A percentile compares a stretch with the other conserved stretches of the same genome.
These are phyloP conservation scores for Petrocephalus sullivani DNA, from an alignment of 2,797 vertebrate species.

Conservation along the genomic window DNA sequence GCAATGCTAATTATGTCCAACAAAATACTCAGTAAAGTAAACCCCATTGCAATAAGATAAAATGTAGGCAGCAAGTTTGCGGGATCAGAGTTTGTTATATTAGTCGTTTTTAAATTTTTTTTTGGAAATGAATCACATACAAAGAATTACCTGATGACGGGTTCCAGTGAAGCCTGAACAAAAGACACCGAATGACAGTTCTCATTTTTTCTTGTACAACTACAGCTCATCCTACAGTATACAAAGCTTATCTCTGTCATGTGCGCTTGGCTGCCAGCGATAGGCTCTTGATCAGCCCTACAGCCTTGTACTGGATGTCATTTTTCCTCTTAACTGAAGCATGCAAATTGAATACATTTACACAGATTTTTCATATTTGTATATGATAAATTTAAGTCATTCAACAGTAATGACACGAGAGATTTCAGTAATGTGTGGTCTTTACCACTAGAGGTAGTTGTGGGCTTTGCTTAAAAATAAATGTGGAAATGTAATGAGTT, in stretches of 20 bases:
- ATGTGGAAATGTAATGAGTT: background rate
- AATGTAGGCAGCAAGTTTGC: background rate
- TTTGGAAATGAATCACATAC: background rate
- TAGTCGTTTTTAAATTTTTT: background rate
- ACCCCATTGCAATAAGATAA: background rate
- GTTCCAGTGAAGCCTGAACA: background rate
- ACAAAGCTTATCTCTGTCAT: background rate
- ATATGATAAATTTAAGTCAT: background rate
- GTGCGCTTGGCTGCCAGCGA: background rate
- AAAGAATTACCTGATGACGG: background rate
- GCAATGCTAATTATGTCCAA: background rate
- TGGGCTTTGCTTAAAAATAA: background rate
- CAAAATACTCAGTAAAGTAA: background rate
- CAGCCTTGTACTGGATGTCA: background rate
- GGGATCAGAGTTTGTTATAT: background rate
- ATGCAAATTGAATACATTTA: background rate
- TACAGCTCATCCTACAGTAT: background rate
- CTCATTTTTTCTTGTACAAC: background rate
- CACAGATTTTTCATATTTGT: background rate
- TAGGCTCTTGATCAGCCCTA: background rate
- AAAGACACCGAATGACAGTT: background rate
- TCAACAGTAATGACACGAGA: background rate
- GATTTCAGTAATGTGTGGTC: background rate
- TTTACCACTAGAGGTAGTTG: constrained; percentile 8
- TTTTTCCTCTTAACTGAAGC: background rate